Conservation (phyloP, 1,140 invertebrate genomes). For the Hyposmocoma kahamanoa region DNA sequence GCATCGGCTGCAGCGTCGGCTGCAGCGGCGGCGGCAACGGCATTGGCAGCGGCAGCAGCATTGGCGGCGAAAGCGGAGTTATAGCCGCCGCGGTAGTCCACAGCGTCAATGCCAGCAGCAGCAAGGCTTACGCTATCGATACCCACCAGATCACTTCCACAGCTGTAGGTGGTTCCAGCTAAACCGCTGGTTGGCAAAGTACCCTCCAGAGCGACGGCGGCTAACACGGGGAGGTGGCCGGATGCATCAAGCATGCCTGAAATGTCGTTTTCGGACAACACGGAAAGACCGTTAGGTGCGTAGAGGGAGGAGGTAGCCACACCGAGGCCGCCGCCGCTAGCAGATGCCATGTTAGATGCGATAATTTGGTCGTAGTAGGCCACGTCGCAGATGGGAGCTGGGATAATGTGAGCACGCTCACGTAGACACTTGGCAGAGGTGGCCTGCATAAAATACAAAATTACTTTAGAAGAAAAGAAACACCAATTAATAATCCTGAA, state of each 20-base stretch:
- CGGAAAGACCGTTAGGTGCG: constrained; percentile 24
- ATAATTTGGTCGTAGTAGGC: no score
- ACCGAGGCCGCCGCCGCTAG: constrained; percentile 14
- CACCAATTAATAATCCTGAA: no score
- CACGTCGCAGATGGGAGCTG: no score
- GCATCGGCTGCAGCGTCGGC: background rate
- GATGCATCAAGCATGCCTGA: constrained; percentile 27
- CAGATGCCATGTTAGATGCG: background rate
- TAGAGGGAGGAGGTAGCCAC: constrained; percentile 26
- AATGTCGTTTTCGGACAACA: constrained; percentile 30
- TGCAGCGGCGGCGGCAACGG: background rate
- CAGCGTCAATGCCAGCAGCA: background rate
- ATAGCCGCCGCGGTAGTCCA: background rate
- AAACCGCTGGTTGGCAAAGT: constrained; percentile 2
- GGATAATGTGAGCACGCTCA: no score
- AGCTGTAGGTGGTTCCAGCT: constrained; percentile 15
- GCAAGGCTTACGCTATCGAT: constrained; percentile 13
- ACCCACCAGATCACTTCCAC: constrained; percentile 20
- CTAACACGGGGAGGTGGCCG: background rate
- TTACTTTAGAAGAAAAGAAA: no score
- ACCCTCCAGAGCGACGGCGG: background rate
- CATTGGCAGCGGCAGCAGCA: constrained; percentile 9
- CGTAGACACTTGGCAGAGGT: no score
- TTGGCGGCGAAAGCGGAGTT: background rate
- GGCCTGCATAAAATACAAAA: no score